Evolutionary conservation across 2,888 invertebrate genomes (phyloP), one percentile per base, ranked within the genome.

Genomic region (Drosophila algonquin): DNA sequence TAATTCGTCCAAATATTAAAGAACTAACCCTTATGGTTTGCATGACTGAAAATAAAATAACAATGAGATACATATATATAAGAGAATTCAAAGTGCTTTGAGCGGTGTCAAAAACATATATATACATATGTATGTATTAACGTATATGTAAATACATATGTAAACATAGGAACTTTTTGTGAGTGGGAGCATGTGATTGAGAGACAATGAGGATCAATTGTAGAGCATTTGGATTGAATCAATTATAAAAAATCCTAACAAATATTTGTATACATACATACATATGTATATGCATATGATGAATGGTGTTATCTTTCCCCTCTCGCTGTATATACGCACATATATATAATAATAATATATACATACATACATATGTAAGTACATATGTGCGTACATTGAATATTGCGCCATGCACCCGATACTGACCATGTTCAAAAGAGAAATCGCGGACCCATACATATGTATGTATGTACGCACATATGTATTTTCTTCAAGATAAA

Each of bases 401-500:
- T 60, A 88, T 83, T 83, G 89, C 89, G 86, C 74, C 88, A 88
- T 88, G 89, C 78, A 75, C 47, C 79, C 76, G 60, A 24, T 52
- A 48, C 56, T 73, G 69, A 73, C 82, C 72, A 73, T 71, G 84
- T 73, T 69, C 58, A 77, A 88, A 84, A 84, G 89, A 84, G 89
- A 84, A 84, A 84, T 84, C 89, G 79, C 35, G 55, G 60, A 63
- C 62, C 63, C 58, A 14, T 14, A 14, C 5, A 40, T 40, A 35
- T 12, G 12, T 14, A 14, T 35, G 35, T 18, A 18, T 18, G 18
- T 18, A 5, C 4, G 12, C 12, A 12, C 12, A 35, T 4, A 35
- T 35, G 35, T 40, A 69, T 83, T 83, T 72, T 80, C 70, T 64
- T 71, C 64, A 51, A 77, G 75, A 56, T 56, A 56, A 64, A 64